Evolutionary conservation across 2,888 invertebrate genomes (phyloP).

Genomic region (Holacanthella duospinosa): DNA sequence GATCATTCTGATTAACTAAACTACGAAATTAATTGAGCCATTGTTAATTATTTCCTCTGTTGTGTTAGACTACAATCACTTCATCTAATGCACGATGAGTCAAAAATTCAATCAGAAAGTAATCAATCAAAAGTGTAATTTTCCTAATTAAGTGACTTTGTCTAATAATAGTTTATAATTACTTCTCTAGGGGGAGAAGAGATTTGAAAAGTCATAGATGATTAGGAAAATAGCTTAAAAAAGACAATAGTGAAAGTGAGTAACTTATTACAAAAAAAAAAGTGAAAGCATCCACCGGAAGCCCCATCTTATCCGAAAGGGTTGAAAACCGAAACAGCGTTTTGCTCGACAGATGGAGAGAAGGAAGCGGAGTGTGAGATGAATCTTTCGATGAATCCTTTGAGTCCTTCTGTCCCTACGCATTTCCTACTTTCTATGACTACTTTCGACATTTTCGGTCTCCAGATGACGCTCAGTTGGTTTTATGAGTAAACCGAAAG

Average conservation of each 20-base stretch:
- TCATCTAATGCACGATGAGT: too few species aligned
- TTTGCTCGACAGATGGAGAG: background rate
- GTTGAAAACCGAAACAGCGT: background rate
- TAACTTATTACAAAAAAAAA: too few species aligned
- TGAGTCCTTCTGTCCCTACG: too few species aligned
- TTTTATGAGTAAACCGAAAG: background rate
- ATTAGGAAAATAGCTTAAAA: too few species aligned
- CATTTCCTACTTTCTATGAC: background rate
- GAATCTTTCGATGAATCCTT: too few species aligned
- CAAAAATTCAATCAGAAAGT: background rate
- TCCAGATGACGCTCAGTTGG: background rate
- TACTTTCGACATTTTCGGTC: background rate
- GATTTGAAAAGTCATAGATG: too few species aligned
- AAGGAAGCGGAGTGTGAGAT: background rate
- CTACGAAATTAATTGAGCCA: too few species aligned
- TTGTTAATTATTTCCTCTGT: too few species aligned
- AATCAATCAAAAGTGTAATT: background rate
- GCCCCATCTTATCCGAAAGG: background rate
- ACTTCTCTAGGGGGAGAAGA: background rate
- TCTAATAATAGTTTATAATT: background rate
- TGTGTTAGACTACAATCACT: too few species aligned
- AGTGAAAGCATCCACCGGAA: too few species aligned
- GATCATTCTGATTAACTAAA: too few species aligned
- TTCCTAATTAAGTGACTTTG: background rate
- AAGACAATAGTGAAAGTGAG: too few species aligned